Evolutionary conservation across 2,113 vertebrate genomes (phyloP), one percentile per base, ranked within the genome.

Genomic region (Phoxinus phoxinus): DNA sequence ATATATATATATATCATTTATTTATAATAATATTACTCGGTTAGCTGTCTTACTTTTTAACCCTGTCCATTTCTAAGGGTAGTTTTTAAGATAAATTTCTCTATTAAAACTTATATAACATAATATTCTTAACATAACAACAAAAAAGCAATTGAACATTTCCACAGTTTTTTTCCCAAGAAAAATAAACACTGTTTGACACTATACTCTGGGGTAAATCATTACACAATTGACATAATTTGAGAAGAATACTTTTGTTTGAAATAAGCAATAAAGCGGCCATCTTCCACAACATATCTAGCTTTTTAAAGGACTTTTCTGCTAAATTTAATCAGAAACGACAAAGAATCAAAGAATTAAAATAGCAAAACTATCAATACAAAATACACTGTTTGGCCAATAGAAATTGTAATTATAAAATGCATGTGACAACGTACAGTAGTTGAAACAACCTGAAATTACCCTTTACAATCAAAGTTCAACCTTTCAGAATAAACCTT

Each of bases 401-500:
- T 32, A 4, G 7, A 35, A 35, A 10, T 35, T 69, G 30, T 69
- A 19, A 69, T 69, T 69, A 35, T 6, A 35, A 69, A 69, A 56
- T 56, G 21, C 53, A 53, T 19, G 15, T 53, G 15, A 32, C 63
- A 71, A 37, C 30, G n/a, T n/a, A n/a, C n/a, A n/a, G n/a, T n/a
- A n/a, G n/a, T 21, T 71, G 67, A 19, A 37, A 5, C 32, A 71
- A 71, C 19, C 19, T 37, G n/a, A n/a, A 73, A 73, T 46, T 46
- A 25, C 23, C 48, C 15, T 56, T 77, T 56, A 27, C 27, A 53
- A 21, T 27, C 74, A 56, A 32, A 77, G 46, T 53, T 25, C n/a
- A 44, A 32, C 25, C 46, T 76, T 21, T 76, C 17, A 35, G 71
- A 74, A 46, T 74, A 73, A 46, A 25, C 41, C 37, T 73, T 73